Conservation (phyloP, 2,797 vertebrate species). For the Sebastiscus albofasciatus region DNA sequence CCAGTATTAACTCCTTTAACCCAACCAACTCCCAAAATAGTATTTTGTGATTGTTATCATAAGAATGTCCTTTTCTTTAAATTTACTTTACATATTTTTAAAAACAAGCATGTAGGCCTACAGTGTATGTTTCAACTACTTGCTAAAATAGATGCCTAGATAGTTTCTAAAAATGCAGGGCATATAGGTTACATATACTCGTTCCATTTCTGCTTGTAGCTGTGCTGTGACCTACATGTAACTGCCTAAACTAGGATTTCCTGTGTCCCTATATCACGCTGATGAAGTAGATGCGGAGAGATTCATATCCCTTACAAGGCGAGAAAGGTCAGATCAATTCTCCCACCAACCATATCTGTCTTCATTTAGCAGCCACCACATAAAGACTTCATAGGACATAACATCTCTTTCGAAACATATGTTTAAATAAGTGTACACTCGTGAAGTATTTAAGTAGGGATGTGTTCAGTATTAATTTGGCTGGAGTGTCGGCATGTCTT, state of each 20-base stretch:
- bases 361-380: slow-evolving; percentile 71
- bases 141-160: slow-evolving; percentile 11
- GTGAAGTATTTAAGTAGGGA: slow-evolving; percentile 63
- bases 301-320: slow-evolving; percentile 72
- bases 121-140: slow-evolving; percentile 2
- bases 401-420: slow-evolving; percentile 51
- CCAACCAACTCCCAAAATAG: not conserved
- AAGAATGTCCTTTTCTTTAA: not conserved
- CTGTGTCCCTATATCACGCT: slow-evolving; percentile 60
- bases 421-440: slow-evolving; percentile 71
- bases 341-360: slow-evolving; percentile 64
- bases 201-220: slow-evolving; percentile 63
- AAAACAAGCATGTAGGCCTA: not conserved
- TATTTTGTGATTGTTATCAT: not conserved
- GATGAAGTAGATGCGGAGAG: slow-evolving; percentile 75
- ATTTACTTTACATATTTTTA: not conserved
- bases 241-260: slow-evolving; percentile 70
- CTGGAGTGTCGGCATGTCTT: slow-evolving; percentile 64
- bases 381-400: slow-evolving; percentile 39
- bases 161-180: slow-evolving; percentile 23
- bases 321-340: slow-evolving; percentile 84
- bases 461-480: slow-evolving; percentile 68
- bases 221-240: slow-evolving; percentile 66
- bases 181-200: slow-evolving; percentile 19
- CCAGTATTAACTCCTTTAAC: not conserved